These are phyloP conservation scores for Cheilosia scutellata DNA, from an alignment of 2,888 invertebrate species.

Conservation along the genomic window DNA sequence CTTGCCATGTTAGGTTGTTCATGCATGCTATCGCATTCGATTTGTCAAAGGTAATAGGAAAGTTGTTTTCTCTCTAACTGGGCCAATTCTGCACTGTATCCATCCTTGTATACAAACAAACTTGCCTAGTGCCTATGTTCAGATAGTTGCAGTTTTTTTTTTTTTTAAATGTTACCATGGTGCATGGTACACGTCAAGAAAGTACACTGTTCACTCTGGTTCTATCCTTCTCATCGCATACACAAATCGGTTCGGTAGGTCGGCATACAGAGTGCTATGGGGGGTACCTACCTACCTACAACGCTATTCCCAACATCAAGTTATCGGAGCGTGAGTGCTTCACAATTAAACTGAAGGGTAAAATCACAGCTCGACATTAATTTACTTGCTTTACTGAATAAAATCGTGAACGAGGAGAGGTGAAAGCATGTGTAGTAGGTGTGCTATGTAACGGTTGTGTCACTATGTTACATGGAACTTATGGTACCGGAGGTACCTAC, in stretches of 20 bases:
- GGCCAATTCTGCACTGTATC: not conserved
- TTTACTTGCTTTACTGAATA: conserved; percentile 16
- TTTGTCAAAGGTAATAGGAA: conserved; percentile 17
- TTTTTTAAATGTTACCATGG: conserved; percentile 9
- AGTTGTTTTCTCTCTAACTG: conserved; percentile 21
- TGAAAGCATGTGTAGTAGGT: not conserved
- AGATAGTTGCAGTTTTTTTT: not conserved
- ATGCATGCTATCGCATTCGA: conserved; percentile 21
- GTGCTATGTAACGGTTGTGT: not conserved
- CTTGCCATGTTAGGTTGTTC: conserved; percentile 8
- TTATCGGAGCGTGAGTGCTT: conserved; percentile 17
- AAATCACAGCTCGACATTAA: conserved; percentile 32
- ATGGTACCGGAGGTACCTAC: too few species aligned
- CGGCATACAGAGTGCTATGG: conserved; percentile 4
- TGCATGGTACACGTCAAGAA: conserved; percentile 15
- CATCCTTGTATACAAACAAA: conserved; percentile 2
- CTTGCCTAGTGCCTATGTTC: conserved; percentile 9
- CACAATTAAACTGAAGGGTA: conserved; percentile 30
- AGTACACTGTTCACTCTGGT: conserved; percentile 4
- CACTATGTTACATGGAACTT: not conserved
- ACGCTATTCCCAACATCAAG: not conserved
- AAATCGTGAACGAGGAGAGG: not conserved
- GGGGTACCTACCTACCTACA: not conserved
- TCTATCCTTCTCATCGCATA: not conserved
- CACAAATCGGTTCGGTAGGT: conserved; percentile 26